Conservation (phyloP, 2,888 invertebrate genomes). For the Chrysina gloriosa region DNA sequence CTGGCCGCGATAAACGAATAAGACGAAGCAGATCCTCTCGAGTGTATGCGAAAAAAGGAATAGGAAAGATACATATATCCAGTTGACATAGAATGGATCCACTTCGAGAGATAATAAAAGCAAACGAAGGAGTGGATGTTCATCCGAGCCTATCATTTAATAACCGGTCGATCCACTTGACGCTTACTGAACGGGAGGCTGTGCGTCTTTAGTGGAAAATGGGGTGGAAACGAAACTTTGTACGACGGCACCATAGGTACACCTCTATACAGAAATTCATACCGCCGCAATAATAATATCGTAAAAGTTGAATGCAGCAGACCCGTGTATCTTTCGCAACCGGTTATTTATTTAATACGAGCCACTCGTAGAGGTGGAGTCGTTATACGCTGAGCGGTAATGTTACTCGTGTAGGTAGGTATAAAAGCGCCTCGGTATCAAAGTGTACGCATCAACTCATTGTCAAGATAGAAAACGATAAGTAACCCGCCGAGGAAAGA, state of each 20-base stretch:
- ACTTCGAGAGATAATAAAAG: constrained; percentile 1
- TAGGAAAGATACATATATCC: neutral
- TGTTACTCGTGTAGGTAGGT: neutral
- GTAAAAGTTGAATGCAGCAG: constrained; percentile 51
- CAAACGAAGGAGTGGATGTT: constrained; percentile 9
- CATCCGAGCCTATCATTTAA: constrained; percentile 38
- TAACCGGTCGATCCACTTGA: constrained; percentile 50
- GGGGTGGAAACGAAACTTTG: constrained; percentile 45
- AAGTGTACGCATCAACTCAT: neutral
- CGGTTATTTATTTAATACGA: constrained; percentile 46
- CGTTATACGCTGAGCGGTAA: neutral
- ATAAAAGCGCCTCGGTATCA: neutral
- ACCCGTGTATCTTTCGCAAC: constrained; percentile 49
- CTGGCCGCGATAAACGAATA: neutral
- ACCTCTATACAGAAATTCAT: constrained; percentile 18
- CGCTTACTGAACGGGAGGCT: constrained; percentile 40
- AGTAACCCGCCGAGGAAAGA: neutral
- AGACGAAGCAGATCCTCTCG: neutral
- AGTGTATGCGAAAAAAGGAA: neutral
- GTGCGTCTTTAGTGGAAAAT: constrained; percentile 41
- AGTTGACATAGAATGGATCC: neutral
- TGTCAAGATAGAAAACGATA: neutral
- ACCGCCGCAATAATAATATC: constrained; percentile 50
- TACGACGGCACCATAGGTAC: neutral
- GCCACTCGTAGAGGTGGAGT: constrained; percentile 27